Base-by-base conservation (phyloP, 2,797 vertebrate species). In the Gymnothorax javanicus region DNA sequence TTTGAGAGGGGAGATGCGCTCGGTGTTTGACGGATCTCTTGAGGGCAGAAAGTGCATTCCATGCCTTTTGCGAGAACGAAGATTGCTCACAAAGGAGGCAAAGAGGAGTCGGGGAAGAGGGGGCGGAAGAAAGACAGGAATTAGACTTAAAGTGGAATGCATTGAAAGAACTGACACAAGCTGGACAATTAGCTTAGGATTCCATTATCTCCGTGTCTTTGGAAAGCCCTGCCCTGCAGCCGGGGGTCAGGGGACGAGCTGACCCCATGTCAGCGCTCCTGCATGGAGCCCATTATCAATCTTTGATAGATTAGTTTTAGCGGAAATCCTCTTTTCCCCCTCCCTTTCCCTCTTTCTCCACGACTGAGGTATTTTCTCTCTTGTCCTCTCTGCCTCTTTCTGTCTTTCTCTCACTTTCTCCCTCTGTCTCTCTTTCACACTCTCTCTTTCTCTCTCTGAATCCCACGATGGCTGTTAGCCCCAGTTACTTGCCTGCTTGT, bases 241-340 rank as follows among this genome's bases (percentile, higher is more conserved):
- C 88, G 64, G 83, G 92, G 96, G 96, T 96, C 96, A 96, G 89
- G 94, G 94, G 95, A 95, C 94, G 94, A 92, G 93, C 92, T 96
- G 96, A 97, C 96, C 96, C 94, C 91, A 94, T 93, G 95, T 95
- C 95, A 94, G 94, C 95, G 94, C 94, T 95, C 90, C 95, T 92
- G 94, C 94, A 95, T 95, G 94, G 94, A 94, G 95, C 93, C 95
- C 95, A 96, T 96, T 97, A 96, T 96, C 94, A 94, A 90, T 88
- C 93, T 89, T 95, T 97, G 96, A 97, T 96, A 96, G 96, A 97
- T 96, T 96, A 95, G 95, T 94, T 93, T 92, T 90, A 95, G 95
- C 94, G 95, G 96, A 96, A 96, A 96, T 96, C 95, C 95, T 93
- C 94, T 94, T 94, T 91, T 95, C 92, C 91, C 90, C 91, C 86